Percentiles rank a stretch among this genome's conserved stretches.
Conservation (phyloP, 1,140 invertebrate genomes). For the Matsumurasca onukii region DNA sequence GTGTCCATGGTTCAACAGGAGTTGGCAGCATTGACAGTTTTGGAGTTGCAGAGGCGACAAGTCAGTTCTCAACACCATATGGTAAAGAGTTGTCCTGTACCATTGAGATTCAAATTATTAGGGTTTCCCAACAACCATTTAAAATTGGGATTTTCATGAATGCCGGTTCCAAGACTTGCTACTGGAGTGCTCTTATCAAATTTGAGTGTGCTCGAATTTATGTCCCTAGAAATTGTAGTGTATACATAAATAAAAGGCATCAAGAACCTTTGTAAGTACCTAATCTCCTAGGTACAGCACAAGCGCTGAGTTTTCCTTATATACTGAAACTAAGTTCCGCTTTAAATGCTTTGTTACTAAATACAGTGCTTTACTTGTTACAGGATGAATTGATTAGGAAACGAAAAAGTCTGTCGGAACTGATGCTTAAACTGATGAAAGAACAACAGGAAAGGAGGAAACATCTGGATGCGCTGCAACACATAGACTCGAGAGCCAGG, state of each 20-base stretch:
- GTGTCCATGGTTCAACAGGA: constrained; percentile 77
- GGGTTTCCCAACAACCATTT: neutral
- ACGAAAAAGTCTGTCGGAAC: constrained; percentile 65
- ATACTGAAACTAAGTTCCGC: neutral
- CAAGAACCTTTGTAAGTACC: neutral
- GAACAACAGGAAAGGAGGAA: constrained; percentile 67
- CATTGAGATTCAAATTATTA: constrained; percentile 9
- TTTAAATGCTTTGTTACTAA: neutral
- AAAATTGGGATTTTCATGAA: neutral
- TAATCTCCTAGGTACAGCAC: neutral
- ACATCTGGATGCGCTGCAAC: constrained; percentile 69
- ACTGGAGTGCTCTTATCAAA: neutral
- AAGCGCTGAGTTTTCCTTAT: neutral
- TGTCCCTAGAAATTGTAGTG: neutral
- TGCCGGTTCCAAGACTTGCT: neutral
- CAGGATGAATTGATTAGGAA: constrained; percentile 67
- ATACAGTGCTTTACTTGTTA: neutral
- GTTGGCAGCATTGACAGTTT: constrained; percentile 67
- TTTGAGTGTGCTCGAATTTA: constrained; percentile 1
- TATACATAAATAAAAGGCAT: neutral
- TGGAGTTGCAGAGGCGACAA: constrained; percentile 67
- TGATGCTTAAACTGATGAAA: constrained; percentile 70
- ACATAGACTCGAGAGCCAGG: constrained; percentile 60
- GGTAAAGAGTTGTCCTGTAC: constrained; percentile 48
- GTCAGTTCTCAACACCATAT: constrained; percentile 66